Evolutionary conservation across 2,113 vertebrate genomes (phyloP).

Genomic region (Cyanoramphus novaezelandiae): DNA sequence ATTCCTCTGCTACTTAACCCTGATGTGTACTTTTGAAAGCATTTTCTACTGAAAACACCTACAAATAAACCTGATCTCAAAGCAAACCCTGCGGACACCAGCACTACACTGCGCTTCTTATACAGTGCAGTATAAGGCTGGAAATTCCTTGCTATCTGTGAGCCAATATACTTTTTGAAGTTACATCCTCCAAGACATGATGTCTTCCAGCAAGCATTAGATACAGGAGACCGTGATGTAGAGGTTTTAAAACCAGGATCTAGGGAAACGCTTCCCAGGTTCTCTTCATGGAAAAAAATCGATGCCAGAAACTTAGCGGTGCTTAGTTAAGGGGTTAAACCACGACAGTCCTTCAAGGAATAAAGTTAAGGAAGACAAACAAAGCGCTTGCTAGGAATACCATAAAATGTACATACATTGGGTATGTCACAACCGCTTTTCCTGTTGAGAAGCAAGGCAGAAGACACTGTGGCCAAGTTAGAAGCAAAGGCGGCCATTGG

Average conservation of each 20-base stretch:
- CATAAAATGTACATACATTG: rapidly evolving
- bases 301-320: neutral
- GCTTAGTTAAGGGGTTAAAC: neutral
- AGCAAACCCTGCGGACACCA: neutral
- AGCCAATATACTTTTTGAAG: neutral
- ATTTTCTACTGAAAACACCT: neutral
- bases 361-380: neutral
- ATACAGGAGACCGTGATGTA: neutral
- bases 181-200: neutral
- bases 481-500: neutral
- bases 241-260: neutral
- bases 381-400: neutral
- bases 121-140: neutral
- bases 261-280: neutral
- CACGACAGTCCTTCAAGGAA: neutral
- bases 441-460: neutral
- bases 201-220: neutral
- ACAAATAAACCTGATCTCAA: neutral
- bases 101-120: neutral
- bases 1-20: neutral
- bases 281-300: neutral
- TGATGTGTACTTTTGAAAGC: neutral
- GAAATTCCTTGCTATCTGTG: neutral
- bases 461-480: neutral
- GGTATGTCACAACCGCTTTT: neutral